phyloP scores from a whole-genome alignment of 1,140 invertebrate genomes.

The Lepidurus couesii region DNA sequence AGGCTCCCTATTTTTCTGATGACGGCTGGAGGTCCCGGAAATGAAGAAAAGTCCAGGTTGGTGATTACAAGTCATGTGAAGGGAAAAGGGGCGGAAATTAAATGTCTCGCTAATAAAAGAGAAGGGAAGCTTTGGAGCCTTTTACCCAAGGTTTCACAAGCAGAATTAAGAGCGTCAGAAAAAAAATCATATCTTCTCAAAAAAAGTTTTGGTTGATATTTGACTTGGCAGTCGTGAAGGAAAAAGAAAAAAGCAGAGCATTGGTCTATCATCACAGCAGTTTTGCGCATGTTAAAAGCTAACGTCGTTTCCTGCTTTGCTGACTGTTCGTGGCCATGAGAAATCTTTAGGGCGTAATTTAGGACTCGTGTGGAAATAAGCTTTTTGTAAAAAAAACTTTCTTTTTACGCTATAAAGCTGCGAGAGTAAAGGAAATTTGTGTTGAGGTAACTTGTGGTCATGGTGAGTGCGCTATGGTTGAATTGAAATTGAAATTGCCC shows the following conservation, averaged over 20 bases:
- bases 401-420: too few relatives aligned
- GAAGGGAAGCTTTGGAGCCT: neutral
- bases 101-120: neutral
- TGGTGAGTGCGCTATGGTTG: too few relatives aligned
- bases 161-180: conserved; percentile 16
- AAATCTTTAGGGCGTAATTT: conserved; percentile 1
- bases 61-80: conserved; percentile 22
- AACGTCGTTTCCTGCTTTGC: neutral
- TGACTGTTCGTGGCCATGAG: neutral
- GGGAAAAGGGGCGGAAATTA: conserved; percentile 14
- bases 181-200: neutral
- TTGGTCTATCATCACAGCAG: neutral
- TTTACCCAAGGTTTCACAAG: conserved; percentile 22
- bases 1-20: neutral
- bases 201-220: neutral
- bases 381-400: too few relatives aligned
- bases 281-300: neutral
- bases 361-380: neutral
- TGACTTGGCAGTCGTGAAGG: neutral
- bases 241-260: neutral
- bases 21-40: conserved; percentile 11
- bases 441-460: too few relatives aligned
- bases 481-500: too few relatives aligned
- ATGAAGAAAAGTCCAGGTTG: conserved; percentile 15
- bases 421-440: too few relatives aligned